Evolutionary conservation across 1,140 invertebrate genomes (phyloP), one percentile per base, ranked within the genome.

Genomic region (Pseudomyrmex flavicornis): DNA sequence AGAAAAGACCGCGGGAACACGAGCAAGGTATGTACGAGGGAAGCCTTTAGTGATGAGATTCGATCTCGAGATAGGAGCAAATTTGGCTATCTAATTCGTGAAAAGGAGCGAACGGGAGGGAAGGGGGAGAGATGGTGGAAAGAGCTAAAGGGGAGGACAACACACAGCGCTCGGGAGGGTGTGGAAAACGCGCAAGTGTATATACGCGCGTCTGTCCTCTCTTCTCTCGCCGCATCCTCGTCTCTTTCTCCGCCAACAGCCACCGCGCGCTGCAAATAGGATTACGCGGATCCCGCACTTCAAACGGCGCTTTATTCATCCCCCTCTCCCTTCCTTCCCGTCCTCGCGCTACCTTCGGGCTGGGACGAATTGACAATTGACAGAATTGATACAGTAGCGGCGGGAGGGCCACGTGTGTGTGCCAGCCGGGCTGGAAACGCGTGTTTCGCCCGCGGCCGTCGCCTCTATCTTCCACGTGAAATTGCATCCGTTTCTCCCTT

Each of bases 301-400:
- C 93, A 93, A 94, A 93, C 92, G 93, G 86, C 83, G 88, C 87
- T 90, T 91, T 90, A 88, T 88, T 85, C 85, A 56, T 66, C 77
- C 73, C 77, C 35, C 48, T 50, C 15, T 13, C 52, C 52, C 26
- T 26, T 10, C 17, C 62, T 35, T 8, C 46, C 46, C n/a, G 12
- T 15, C 5, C 61, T 7, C 22, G 26, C 10, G 2, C 15, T 54
- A 9, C 50, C 48, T 1, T 15, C 63, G 52, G 48, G 50, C 61
- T 44, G 63, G 88, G 90, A 89, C 85, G 92, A 93, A 93, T 93
- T 94, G 93, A 94, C 93, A 94, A 93, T 93, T 93, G 93, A 92
- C 93, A 93, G 90, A 93, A 93, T 93, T 93, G 93, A 93, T 93
- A 93, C 91, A 88, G 86, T 85, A 70, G 62, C 65, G 70, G 63